Evolutionary conservation across 2,113 vertebrate genomes (phyloP), one percentile per base, ranked within the genome.

Genomic region (Ia io): DNA sequence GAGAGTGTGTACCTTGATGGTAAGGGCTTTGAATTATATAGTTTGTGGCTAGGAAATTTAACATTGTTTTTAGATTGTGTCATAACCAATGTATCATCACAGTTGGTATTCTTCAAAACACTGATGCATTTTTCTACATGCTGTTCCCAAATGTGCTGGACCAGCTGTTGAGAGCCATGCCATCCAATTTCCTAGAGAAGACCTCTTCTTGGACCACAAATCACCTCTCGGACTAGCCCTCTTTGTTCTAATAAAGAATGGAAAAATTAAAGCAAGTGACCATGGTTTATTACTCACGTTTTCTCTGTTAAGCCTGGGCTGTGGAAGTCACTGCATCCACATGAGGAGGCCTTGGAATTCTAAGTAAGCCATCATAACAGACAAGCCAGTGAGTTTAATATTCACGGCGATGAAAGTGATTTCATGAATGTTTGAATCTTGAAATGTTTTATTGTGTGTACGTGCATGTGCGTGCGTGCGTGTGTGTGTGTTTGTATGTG

Each of bases 61-160:
- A 95, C 82, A 28, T 61, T 61, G 28, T 86, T 44, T 94, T 96
- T 86, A 65, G 71, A 74, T 42, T 63, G 73, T 96, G 97, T 95
- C 94, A 94, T 93, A 96, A 86, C 83, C 70, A 91, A 96, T 96
- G 94, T 70, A 97, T 95, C 97, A 95, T 97, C 97, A 94, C 97
- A 97, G 96, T 97, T 96, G 96, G 96, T 96, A 97, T 96, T 97
- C 96, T 97, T 97, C 88, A 94, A 97, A 97, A 97, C 96, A 96
- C 91, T 92, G 95, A 91, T 14, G 94, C 97, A 97, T 97, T 97
- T 97, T 97, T 97, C 97, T 96, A 86, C 97, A 96, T 95, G 96
- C 96, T 97, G 97, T 97, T 97, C 96, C 93, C 96, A 94, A 97
- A 97, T 97, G 97, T 97, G 96, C 83, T 94, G 88, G 96, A 94